Evolutionary conservation across 1,140 invertebrate genomes (phyloP).

Genomic region (Aphelinus certus): DNA sequence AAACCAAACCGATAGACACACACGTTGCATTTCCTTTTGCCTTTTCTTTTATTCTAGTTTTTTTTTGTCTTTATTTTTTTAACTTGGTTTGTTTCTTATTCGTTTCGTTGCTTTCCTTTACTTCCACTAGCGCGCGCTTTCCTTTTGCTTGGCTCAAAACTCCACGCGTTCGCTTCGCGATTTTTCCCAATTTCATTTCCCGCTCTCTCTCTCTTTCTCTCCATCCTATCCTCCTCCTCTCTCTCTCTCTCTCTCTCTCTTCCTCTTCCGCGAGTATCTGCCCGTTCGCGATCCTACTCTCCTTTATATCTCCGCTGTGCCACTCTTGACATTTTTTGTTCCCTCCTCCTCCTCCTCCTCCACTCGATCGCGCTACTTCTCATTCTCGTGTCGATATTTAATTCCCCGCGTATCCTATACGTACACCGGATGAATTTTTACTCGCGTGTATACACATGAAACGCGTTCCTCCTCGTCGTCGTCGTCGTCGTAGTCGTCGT

Average conservation of each 20-base stretch:
- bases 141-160: not conserved
- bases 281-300: not conserved
- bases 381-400: no score
- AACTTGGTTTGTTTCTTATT: slow-evolving; percentile 44
- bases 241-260: not conserved
- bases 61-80: slow-evolving; percentile 48
- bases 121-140: not conserved
- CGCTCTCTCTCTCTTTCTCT: slow-evolving; percentile 7
- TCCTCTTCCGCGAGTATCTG: not conserved
- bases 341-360: no score
- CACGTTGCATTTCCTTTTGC: slow-evolving; percentile 65
- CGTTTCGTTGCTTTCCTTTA: slow-evolving; percentile 39
- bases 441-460: no score
- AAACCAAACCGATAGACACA: slow-evolving; percentile 69
- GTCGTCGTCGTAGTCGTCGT: no score
- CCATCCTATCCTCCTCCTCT: slow-evolving; percentile 5
- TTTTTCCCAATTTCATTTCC: no score
- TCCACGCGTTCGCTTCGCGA: not conserved
- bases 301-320: not conserved
- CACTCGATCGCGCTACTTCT: no score
- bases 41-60: slow-evolving; percentile 45
- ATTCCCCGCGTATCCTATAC: no score
- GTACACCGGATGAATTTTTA: no score
- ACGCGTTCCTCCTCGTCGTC: no score
- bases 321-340: no score